Percentiles rank a stretch among this genome's conserved stretches.
These are phyloP conservation scores for Temnothorax ravouxi DNA, from an alignment of 2,888 invertebrate species.

Conservation along the genomic window DNA sequence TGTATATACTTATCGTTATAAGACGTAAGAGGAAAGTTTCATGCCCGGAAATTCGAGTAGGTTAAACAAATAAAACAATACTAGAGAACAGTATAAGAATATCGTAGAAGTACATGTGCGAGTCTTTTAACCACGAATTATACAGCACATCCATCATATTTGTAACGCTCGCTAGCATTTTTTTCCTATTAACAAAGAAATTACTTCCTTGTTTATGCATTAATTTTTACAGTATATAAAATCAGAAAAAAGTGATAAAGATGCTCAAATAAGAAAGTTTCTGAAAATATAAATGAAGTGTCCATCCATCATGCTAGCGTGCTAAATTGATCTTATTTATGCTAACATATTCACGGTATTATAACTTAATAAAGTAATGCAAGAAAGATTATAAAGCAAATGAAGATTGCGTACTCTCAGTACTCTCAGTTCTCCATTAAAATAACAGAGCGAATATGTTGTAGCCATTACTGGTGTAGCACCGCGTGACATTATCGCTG, in stretches of 20 bases:
- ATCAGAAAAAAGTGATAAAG: background rate
- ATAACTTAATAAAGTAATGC: background rate
- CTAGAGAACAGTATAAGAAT: background rate
- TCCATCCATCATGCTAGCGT: background rate
- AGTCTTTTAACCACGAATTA: background rate
- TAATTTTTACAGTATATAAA: background rate
- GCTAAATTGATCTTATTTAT: background rate
- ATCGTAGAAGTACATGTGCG: background rate
- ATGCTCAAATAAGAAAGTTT: background rate
- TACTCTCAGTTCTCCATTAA: background rate
- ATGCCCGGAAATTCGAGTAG: background rate
- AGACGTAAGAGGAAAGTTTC: background rate
- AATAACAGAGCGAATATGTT: background rate
- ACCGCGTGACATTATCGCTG: background rate
- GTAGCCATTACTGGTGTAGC: background rate
- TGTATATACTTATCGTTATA: background rate
- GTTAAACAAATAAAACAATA: constrained; percentile 6
- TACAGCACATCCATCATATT: background rate
- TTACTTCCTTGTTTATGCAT: background rate
- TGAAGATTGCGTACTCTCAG: background rate
- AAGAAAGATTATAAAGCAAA: background rate
- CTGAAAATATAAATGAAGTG: background rate
- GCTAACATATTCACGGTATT: background rate
- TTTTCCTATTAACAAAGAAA: background rate
- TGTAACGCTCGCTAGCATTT: background rate